phyloP scores from a whole-genome alignment of 2,113 vertebrate genomes.

The Mormoops blainvillei region DNA sequence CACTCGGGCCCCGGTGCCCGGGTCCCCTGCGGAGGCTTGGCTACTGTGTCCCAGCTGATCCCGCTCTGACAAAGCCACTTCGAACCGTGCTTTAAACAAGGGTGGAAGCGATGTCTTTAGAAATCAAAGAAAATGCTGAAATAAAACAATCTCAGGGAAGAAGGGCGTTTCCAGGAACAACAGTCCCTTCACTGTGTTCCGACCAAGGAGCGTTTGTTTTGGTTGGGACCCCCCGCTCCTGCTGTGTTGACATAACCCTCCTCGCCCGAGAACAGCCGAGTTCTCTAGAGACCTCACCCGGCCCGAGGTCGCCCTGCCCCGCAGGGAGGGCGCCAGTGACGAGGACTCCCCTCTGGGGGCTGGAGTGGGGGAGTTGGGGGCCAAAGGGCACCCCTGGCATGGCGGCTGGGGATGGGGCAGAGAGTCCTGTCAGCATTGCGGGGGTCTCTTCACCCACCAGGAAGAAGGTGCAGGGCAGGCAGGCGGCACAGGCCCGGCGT shows the following conservation, averaged over 20 bases:
- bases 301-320: not conserved
- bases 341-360: not conserved
- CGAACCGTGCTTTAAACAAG: accelerated
- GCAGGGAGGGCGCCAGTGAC: not conserved
- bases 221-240: not conserved
- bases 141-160: not conserved
- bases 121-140: not conserved
- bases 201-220: not conserved
- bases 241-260: not conserved
- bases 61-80: not conserved
- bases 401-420: not conserved
- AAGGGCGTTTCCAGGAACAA: not conserved
- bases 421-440: accelerated
- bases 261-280: accelerated
- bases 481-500: accelerated
- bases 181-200: not conserved
- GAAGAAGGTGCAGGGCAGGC: not conserved
- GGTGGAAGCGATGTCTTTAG: not conserved
- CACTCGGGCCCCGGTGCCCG: accelerated
- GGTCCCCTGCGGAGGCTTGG: accelerated
- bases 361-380: no score
- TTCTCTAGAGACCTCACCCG: not conserved
- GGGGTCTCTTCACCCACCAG: no score
- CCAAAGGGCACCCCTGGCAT: not conserved
- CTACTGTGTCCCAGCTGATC: accelerated